A percentile compares a stretch with the other conserved stretches of the same genome.
Evolutionary conservation across 1,140 invertebrate genomes (phyloP).

Genomic region (Drosophila saltans): DNA sequence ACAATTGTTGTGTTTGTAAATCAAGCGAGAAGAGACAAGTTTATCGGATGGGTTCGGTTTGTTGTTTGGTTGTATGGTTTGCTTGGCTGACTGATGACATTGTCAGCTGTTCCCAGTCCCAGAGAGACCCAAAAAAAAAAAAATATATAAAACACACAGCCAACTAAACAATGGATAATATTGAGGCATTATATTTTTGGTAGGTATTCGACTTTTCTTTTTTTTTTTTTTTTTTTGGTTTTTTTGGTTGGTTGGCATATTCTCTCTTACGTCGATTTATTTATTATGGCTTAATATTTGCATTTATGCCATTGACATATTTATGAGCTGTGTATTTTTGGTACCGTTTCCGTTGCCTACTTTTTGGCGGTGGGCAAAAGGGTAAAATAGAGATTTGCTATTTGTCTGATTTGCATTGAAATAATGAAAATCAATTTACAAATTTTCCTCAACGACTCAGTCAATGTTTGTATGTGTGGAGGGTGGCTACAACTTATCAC

Average conservation of each 20-base stretch:
- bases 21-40: constrained; percentile 19
- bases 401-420: constrained; percentile 1
- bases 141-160: too few species aligned
- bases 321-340: constrained; percentile 14
- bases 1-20: constrained; percentile 24
- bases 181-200: constrained; percentile 10
- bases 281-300: constrained; percentile 21
- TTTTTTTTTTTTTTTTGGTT: neutral
- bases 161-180: neutral
- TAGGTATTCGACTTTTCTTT: neutral
- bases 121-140: neutral
- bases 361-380: neutral
- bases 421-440: constrained; percentile 17
- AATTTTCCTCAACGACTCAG: neutral
- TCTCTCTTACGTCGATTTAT: constrained; percentile 8
- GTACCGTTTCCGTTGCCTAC: constrained; percentile 4
- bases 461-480: neutral
- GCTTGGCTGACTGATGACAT: constrained; percentile 18
- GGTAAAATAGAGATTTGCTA: neutral
- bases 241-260: constrained; percentile 3
- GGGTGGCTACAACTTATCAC: neutral
- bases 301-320: constrained; percentile 19
- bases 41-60: constrained; percentile 15
- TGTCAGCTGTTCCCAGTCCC: constrained; percentile 17
- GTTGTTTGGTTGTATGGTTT: neutral